phyloP scores from a whole-genome alignment of 2,113 vertebrate species.

The Clarias macrocephalus region DNA sequence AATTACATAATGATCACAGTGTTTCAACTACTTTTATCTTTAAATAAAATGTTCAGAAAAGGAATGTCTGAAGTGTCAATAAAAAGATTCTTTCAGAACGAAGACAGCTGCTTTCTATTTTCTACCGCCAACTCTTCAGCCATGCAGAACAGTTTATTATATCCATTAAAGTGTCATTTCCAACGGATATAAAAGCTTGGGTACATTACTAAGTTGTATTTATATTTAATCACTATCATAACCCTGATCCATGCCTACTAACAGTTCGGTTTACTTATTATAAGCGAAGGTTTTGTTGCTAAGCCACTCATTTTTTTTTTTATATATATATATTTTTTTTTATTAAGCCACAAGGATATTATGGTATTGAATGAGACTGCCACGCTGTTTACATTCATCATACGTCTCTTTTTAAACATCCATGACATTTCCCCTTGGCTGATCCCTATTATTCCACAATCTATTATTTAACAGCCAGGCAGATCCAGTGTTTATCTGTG shows the following conservation, averaged over 20 bases:
- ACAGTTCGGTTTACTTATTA: neutral
- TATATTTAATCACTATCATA: slow-evolving; percentile 1
- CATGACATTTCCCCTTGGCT: slow-evolving; percentile 20
- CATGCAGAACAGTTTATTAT: neutral
- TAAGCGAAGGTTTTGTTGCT: neutral
- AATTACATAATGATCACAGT: neutral
- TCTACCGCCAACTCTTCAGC: neutral
- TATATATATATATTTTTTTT: too few relatives aligned
- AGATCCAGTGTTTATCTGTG: slow-evolving; percentile 24
- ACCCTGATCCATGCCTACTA: neutral
- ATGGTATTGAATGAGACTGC: neutral
- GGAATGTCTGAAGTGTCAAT: neutral
- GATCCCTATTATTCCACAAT: slow-evolving; percentile 27
- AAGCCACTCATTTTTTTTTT: neutral
- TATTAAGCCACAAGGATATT: neutral
- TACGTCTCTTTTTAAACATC: slow-evolving; percentile 11
- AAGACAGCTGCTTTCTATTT: neutral
- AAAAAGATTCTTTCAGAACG: neutral
- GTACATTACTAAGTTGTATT: neutral
- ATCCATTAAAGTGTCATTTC: neutral
- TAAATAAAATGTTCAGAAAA: neutral
- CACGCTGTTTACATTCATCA: neutral
- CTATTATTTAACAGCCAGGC: slow-evolving; percentile 19
- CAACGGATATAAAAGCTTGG: neutral
- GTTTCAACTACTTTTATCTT: neutral